Conservation (phyloP, 2,888 invertebrate genomes). For the Sphecodes monilicornis region DNA sequence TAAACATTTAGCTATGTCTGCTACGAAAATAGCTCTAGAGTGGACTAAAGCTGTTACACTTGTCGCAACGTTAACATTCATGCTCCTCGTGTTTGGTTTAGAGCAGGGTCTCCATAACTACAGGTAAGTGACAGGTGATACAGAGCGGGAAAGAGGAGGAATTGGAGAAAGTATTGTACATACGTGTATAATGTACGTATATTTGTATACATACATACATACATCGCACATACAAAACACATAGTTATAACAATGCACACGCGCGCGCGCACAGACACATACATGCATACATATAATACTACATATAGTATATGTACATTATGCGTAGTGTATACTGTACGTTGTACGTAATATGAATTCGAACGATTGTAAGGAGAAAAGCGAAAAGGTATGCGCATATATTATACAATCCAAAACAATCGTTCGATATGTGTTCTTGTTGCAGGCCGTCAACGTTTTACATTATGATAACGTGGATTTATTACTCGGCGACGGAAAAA, state of each 20-base stretch:
- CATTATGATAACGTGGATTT: slow-evolving; percentile 88
- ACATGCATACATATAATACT: background rate
- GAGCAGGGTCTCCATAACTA: slow-evolving; percentile 92
- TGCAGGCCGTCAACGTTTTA: slow-evolving; percentile 88
- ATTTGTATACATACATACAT: background rate
- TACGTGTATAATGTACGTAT: no score
- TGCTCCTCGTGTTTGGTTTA: slow-evolving; percentile 90
- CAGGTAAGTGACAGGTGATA: slow-evolving; percentile 82
- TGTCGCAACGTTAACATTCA: slow-evolving; percentile 91
- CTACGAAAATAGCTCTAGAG: slow-evolving; percentile 92
- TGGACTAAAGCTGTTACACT: slow-evolving; percentile 94
- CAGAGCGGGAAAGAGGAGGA: background rate
- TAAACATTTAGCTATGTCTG: slow-evolving; percentile 92
- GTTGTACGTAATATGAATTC: background rate
- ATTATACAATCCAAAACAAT: background rate
- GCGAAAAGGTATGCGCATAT: background rate
- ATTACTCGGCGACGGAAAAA: slow-evolving; percentile 90
- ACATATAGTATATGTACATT: background rate
- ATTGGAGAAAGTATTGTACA: no score
- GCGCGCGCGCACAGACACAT: background rate
- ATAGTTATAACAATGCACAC: no score
- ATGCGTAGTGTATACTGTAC: background rate
- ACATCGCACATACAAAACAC: no score
- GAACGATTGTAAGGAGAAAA: background rate
- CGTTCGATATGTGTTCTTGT: background rate